Evolutionary conservation across 2,888 invertebrate genomes (phyloP), one percentile per base, ranked within the genome.

Genomic region (Corbicula japonica): DNA sequence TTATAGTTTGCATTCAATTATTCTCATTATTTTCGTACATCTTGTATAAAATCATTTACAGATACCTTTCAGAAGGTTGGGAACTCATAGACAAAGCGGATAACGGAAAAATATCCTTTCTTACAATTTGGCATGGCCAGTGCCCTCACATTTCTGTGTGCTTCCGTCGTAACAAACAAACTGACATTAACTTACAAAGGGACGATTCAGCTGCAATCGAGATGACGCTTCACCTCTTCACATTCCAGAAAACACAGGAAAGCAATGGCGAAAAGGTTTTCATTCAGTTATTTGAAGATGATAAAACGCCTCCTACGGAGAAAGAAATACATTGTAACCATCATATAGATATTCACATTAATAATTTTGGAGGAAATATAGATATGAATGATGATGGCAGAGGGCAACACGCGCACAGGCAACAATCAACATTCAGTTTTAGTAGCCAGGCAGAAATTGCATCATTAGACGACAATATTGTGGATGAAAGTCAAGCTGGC

Each of bases 111-210:
- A 69, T 86, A 1, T 75, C 79, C 8, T 88, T 86, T 48, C 56
- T 87, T 2, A 76, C 80, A n/a, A 84, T 88, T 18, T 87, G 88
- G 88, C 88, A 89, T 28, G 87, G 87, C 18, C 78, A 85, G 26
- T 89, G 88, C 71, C 88, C 88, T 1, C 84, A 87, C 52, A 66
- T 85, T 4, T 69, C 85, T 3, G 63, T 89, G 18, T 87, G 87
- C 28, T 89, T 85, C 63, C 75, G 74, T 34, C 74, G 85, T 21
- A 44, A 69, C 38, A 41, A n/a, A n/a, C 8, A 46, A 4, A 12
- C 23, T 2, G 8, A 63, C 10, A n/a, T 56, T 10, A 34, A 23
- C 15, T 6, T n/a, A 0, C 4, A 34, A 8, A 56, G 21, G n/a
- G 12, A 6, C 4, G 18, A 18, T 4, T 28, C 50, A 8, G 28